phyloP scores from a whole-genome alignment of 1,140 invertebrate species.

The Apis mellifera region Amel_HAv3.1 CM009931.2:15554001-15554500 shows the following conservation, averaged over 20 bases:
- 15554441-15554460: background rate
- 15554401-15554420: slow-evolving; percentile 96
- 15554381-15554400: slow-evolving; percentile 96
- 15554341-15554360: slow-evolving; percentile 98
- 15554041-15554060: too few species aligned
- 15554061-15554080: too few species aligned
- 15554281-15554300: slow-evolving; percentile 97
- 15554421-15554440: slow-evolving; percentile 7
- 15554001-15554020: too few species aligned
- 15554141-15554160: background rate
- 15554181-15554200: slow-evolving; percentile 35
- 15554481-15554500: background rate
- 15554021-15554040: too few species aligned
- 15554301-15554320: slow-evolving; percentile 97
- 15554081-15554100: too few species aligned
- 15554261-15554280: slow-evolving; percentile 85
- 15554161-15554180: background rate
- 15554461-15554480: slow-evolving; percentile 1
- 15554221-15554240: slow-evolving; percentile 75
- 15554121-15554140: too few species aligned
- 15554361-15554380: slow-evolving; percentile 96
- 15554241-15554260: slow-evolving; percentile 72
- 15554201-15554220: slow-evolving; percentile 66
- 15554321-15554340: slow-evolving; percentile 96
- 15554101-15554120: too few species aligned